Conservation (phyloP, 2,888 invertebrate genomes). For the Carcina quercana region DNA sequence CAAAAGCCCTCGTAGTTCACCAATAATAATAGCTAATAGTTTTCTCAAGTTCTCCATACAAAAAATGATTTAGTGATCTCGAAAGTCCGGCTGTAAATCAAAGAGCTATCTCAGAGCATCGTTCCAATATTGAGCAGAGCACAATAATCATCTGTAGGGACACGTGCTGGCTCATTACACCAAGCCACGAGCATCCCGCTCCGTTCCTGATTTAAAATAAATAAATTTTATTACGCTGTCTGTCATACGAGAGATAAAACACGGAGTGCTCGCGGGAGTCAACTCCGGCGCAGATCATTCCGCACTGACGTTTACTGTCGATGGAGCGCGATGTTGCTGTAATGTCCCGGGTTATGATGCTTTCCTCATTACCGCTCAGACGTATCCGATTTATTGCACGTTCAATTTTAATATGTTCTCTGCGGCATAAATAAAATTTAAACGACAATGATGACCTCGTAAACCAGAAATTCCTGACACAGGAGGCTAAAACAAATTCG, state of each 20-base stretch:
- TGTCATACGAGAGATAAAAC: constrained; percentile 65
- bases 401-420: constrained; percentile 43
- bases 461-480: background rate
- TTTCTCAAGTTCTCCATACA: constrained; percentile 67
- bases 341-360: constrained; percentile 39
- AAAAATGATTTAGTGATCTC: constrained; percentile 67
- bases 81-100: constrained; percentile 69
- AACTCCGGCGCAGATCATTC: constrained; percentile 39
- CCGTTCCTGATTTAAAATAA: constrained; percentile 61
- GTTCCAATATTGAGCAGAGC: constrained; percentile 40
- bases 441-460: constrained; percentile 7
- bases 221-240: constrained; percentile 68
- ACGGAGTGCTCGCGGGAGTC: constrained; percentile 47
- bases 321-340: constrained; percentile 52
- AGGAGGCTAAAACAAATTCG: background rate
- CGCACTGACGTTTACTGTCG: constrained; percentile 59
- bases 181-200: constrained; percentile 38
- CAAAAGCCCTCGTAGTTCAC: constrained; percentile 54
- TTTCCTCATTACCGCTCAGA: constrained; percentile 52
- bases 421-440: constrained; percentile 14
- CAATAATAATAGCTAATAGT: constrained; percentile 71
- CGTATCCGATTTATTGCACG: constrained; percentile 49
- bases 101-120: constrained; percentile 47
- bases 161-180: constrained; percentile 68
- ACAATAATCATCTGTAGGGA: constrained; percentile 49